These are phyloP conservation scores for Sycobia sp. DNA, from an alignment of 1,140 invertebrate species.

Conservation along the genomic window DNA sequence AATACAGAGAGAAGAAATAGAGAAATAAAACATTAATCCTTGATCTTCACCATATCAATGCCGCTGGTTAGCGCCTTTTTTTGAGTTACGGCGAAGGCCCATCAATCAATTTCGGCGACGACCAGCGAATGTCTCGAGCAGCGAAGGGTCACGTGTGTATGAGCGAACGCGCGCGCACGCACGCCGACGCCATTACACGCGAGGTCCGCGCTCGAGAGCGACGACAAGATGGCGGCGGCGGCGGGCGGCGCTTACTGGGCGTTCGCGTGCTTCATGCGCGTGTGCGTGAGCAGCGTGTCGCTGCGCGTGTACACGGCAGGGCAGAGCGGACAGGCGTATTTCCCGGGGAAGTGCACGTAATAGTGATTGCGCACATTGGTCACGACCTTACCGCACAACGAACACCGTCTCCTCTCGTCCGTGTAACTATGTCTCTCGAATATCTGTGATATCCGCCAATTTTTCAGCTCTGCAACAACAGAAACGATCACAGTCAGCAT, in stretches of 20 bases:
- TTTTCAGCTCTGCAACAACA: slow-evolving; percentile 70
- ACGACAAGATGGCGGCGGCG: slow-evolving; percentile 28
- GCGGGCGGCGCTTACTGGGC: slow-evolving; percentile 41
- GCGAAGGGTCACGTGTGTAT: too few species aligned
- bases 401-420: slow-evolving; percentile 69
- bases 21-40: slow-evolving; percentile 4
- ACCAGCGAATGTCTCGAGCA: slow-evolving; percentile 1
- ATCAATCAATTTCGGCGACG: slow-evolving; percentile 28
- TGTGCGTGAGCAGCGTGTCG: slow-evolving; percentile 69
- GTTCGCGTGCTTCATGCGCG: slow-evolving; percentile 68
- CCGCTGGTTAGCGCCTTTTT: too few species aligned
- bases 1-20: too few species aligned
- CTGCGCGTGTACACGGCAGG: slow-evolving; percentile 70
- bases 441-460: slow-evolving; percentile 71
- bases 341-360: slow-evolving; percentile 71
- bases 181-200: not conserved
- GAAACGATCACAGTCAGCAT: slow-evolving; percentile 45
- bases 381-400: slow-evolving; percentile 71
- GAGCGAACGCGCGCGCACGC: not conserved
- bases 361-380: slow-evolving; percentile 72
- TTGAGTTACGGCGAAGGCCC: too few species aligned
- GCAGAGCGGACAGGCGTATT: slow-evolving; percentile 68
- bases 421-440: slow-evolving; percentile 69
- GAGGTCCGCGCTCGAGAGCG: not conserved
- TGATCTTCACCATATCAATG: slow-evolving; percentile 16